Evolutionary conservation across 2,888 invertebrate genomes (phyloP).

Genomic region (Drosophila greeni): DNA sequence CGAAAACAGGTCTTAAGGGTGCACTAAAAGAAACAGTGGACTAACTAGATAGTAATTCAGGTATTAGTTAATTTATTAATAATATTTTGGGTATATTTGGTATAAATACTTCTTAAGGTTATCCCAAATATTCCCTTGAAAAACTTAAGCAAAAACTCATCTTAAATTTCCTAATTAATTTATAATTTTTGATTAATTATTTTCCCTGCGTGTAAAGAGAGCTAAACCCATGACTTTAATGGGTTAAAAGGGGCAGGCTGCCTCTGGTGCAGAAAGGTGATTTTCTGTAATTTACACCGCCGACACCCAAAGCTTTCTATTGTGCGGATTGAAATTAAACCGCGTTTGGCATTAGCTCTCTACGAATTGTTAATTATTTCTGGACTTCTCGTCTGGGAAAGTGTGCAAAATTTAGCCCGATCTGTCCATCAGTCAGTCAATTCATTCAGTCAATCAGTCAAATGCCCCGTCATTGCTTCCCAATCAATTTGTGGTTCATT

Average conservation of each 20-base stretch:
- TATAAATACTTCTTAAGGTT: no score
- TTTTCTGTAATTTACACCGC: constrained; percentile 56
- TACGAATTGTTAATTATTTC: constrained; percentile 56
- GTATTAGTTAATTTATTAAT: neutral
- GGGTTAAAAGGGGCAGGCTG: constrained; percentile 29
- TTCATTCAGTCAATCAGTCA: constrained; percentile 58
- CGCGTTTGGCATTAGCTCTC: constrained; percentile 69
- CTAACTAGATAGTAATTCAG: neutral
- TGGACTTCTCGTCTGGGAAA: constrained; percentile 56
- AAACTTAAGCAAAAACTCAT: neutral
- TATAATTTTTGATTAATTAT: neutral
- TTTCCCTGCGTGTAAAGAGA: constrained; percentile 2
- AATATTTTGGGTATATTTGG: no score
- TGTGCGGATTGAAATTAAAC: constrained; percentile 65
- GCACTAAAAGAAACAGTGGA: constrained; percentile 9
- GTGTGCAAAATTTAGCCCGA: constrained; percentile 63
- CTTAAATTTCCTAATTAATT: neutral
- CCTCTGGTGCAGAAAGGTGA: constrained; percentile 8
- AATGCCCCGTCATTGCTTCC: constrained; percentile 61
- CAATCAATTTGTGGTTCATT: constrained; percentile 65
- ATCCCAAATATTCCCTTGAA: neutral
- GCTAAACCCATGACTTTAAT: constrained; percentile 20
- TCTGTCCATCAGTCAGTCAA: constrained; percentile 34
- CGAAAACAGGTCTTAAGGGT: constrained; percentile 40
- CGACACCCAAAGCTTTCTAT: constrained; percentile 68